phyloP scores from a whole-genome alignment of 2,113 vertebrate genomes.

The Cyanocitta stelleri region DNA sequence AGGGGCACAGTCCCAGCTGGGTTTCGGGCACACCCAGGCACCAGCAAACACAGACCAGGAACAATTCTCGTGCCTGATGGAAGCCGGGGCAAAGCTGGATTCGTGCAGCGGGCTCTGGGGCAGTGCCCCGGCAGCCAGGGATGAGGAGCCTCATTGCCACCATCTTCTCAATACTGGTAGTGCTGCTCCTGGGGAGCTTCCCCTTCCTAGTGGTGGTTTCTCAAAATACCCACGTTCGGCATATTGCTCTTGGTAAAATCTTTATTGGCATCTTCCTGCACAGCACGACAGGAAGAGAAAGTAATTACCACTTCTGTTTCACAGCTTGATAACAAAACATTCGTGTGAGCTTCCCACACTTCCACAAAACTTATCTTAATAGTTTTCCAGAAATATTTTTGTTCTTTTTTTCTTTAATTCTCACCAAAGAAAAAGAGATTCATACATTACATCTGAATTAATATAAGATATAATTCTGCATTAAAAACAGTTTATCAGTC shows the following conservation, averaged over 20 bases:
- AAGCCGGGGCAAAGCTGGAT: not conserved
- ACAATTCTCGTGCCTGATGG: fast-evolving
- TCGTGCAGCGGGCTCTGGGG: fast-evolving
- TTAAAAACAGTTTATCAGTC: not conserved
- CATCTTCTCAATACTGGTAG: not conserved
- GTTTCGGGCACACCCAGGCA: fast-evolving
- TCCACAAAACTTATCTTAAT: not conserved
- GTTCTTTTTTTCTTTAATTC: not conserved
- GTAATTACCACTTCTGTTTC: not conserved
- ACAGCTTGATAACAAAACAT: not conserved
- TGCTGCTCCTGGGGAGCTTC: not conserved
- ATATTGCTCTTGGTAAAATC: not conserved
- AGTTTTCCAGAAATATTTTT: not conserved
- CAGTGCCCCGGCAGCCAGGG: not conserved
- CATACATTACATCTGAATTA: not conserved
- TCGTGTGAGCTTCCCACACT: not conserved
- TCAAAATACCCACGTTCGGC: not conserved
- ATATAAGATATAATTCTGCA: not conserved
- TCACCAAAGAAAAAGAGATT: not conserved
- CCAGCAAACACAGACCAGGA: not conserved
- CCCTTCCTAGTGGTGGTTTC: not conserved
- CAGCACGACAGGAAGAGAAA: not conserved
- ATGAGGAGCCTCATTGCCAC: not conserved
- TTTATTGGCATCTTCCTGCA: not conserved
- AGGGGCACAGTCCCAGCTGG: not conserved